Percentiles rank a stretch among this genome's conserved stretches.
These are phyloP conservation scores for Neelides sp. DNA, from an alignment of 1,140 invertebrate species.

Conservation along the genomic window DNA sequence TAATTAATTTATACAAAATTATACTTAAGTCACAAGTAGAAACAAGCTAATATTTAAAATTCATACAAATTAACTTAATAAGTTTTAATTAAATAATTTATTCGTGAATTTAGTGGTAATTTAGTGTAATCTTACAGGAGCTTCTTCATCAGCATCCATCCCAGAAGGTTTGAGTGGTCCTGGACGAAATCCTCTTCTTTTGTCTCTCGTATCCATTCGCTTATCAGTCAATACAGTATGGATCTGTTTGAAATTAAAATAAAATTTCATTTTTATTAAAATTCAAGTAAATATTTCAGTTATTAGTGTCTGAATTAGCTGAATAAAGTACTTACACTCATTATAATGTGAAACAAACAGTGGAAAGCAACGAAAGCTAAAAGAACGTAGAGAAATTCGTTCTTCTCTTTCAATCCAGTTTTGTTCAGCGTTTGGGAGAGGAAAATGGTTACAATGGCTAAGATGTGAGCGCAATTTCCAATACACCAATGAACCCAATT, in stretches of 20 bases:
- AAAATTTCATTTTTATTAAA: conserved; percentile 21
- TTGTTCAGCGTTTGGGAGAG: conserved; percentile 72
- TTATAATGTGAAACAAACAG: conserved; percentile 71
- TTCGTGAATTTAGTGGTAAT: conserved; percentile 19
- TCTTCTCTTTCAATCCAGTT: conserved; percentile 70
- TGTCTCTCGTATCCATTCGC: conserved; percentile 19
- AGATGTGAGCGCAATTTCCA: conserved; percentile 81
- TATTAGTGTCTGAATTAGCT: conserved; percentile 29
- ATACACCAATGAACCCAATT: conserved; percentile 91
- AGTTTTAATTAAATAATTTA: conserved; percentile 16
- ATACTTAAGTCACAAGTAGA: conserved; percentile 4
- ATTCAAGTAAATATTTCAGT: conserved; percentile 28
- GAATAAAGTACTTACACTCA: conserved; percentile 55
- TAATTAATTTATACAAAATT: conserved; percentile 9
- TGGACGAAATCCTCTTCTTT: conserved; percentile 18
- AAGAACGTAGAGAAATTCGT: conserved; percentile 58
- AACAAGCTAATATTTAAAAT: background rate
- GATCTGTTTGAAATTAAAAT: conserved; percentile 18
- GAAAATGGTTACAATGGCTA: conserved; percentile 87
- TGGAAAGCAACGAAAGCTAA: conserved; percentile 79
- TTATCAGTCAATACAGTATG: conserved; percentile 27
- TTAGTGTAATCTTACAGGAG: conserved; percentile 27
- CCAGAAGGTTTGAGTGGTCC: conserved; percentile 29
- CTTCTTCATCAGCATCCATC: conserved; percentile 14
- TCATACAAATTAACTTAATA: conserved; percentile 14